Evolutionary conservation across 2,888 invertebrate genomes (phyloP).

Genomic region (Drosophila pseudotalamancana): DNA sequence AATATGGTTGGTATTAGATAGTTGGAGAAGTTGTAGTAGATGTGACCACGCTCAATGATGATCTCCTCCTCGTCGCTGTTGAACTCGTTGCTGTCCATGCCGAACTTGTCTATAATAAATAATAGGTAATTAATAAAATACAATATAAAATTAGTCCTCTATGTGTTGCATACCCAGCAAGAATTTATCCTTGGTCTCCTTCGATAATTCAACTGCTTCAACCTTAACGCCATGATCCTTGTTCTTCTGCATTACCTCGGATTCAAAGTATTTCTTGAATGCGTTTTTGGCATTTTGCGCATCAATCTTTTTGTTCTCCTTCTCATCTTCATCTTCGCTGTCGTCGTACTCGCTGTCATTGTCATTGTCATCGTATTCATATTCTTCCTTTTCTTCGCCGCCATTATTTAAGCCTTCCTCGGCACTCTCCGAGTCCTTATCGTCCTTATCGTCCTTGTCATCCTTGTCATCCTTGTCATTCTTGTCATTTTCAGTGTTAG

Average conservation of each 20-base stretch:
- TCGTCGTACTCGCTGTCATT: conserved; percentile 45
- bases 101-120: conserved; percentile 75
- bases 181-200: conserved; percentile 81
- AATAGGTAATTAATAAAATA: background rate
- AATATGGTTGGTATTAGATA: conserved; percentile 87
- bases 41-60: conserved; percentile 83
- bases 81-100: conserved; percentile 69
- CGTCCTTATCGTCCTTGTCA: too few relatives aligned
- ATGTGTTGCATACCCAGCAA: conserved; percentile 81
- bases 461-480: too few relatives aligned
- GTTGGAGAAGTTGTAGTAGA: conserved; percentile 85
- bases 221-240: conserved; percentile 77
- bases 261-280: conserved; percentile 39
- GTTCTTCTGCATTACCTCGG: conserved; percentile 63
- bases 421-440: conserved; percentile 43
- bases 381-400: conserved; percentile 81
- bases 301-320: conserved; percentile 55
- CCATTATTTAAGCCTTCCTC: conserved; percentile 76
- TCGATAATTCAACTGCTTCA: conserved; percentile 79
- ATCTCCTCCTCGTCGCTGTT: conserved; percentile 79
- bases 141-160: too few relatives aligned
- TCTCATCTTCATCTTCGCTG: conserved; percentile 68
- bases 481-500: conserved; percentile 38
- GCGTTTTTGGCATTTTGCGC: conserved; percentile 19
- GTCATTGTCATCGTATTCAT: too few relatives aligned